Base-by-base conservation (phyloP, 1,140 invertebrate species). In the Eupristina koningsbergeri region DNA sequence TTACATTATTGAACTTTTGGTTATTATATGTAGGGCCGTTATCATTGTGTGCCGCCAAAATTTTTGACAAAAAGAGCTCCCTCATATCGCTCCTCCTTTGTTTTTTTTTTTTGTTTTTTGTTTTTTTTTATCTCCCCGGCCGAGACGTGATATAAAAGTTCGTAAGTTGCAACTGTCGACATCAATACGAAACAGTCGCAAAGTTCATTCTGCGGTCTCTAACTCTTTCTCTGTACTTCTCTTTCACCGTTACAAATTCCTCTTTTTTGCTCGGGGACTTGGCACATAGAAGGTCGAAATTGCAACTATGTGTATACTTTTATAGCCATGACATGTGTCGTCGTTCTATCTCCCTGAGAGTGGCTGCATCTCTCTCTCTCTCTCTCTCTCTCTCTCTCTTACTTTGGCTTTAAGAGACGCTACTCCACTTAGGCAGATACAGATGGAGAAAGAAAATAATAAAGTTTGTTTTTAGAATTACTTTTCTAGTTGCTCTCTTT, bases 271-370 rank as follows among this genome's bases (percentile, higher is more conserved):
- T 7, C 41, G 34, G 5, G 29, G 22, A n/a, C 71, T 22, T 76
- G 31, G 31, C 45, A 50, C 47, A 36, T 3, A 53, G 22, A n/a
- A 31, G 17, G 7, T 22, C n/a, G 45, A 80, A 50, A 22, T 58
- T 58, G 64, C 47, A 63, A 45, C 45, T 73, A 39, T 31, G 80
- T 63, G 8, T 61, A 45, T 69, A 29, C 36, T 45, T 78, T 83
- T 83, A 83, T 78, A 69, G 63, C 53, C 63, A 19, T 78, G 83
- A 80, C 67, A 80, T 74, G 69, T 80, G 82, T 77, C 69, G 50
- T 81, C n/a, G n/a, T n/a, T n/a, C n/a, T n/a, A n/a, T n/a, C n/a
- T n/a, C n/a, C n/a, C n/a, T n/a, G n/a, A n/a, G n/a, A n/a, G n/a
- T n/a, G n/a, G n/a, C n/a, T 63, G 53, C 58, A 11, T 63, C 64